Base-by-base conservation (phyloP, 1,140 invertebrate genomes). In the Pantala flavescens region DNA sequence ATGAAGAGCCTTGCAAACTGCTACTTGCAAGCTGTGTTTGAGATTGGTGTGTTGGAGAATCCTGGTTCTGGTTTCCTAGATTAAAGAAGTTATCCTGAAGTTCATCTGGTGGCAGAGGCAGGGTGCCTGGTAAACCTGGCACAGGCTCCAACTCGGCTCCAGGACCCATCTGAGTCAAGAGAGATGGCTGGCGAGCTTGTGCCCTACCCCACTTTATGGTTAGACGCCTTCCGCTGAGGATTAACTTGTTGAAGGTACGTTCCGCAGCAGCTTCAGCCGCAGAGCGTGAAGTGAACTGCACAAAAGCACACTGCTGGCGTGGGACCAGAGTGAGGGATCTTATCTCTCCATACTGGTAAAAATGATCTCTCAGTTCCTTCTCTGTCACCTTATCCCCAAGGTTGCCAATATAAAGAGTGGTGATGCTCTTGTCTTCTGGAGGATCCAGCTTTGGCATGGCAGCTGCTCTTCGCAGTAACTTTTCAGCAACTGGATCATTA, bases 341-440 rank as follows among this genome's bases (percentile, higher is more conserved):
- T 74, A 99, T 98, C 84, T 99, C 98, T n/a, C 98, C 98, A 85
- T 94, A 99, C 82, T 99, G 97, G 84, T 99, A 99, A 81, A 99
- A 99, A 81, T 95, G 90, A 83, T 95, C 92, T 75, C 90, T 90
- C 3, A 99, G 84, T 80, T 98, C 95, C 77, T 95, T 92, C 81
- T 99, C 98, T 0, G 89, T 91, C 23, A 98, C 87, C 73, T 90
- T 86, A 75, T 96, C 94, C 0, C 94, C 93, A 10, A 99, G 82
- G 81, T 98, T 98, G 7, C 93, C 97, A 43, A 99, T 89, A 81
- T 99, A 99, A 0, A 99, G 82, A 7, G 98, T 99, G 0, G 97
- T 98, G 11, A 99, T 98, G 23, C 91, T 91, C 79, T 92, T 92
- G 80, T 99, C 98, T 81, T 98, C 97, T 0, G 98, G 98, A 0